Evolutionary conservation across 2,888 invertebrate species (phyloP).

Genomic region (Lycophotia porphyrea): DNA sequence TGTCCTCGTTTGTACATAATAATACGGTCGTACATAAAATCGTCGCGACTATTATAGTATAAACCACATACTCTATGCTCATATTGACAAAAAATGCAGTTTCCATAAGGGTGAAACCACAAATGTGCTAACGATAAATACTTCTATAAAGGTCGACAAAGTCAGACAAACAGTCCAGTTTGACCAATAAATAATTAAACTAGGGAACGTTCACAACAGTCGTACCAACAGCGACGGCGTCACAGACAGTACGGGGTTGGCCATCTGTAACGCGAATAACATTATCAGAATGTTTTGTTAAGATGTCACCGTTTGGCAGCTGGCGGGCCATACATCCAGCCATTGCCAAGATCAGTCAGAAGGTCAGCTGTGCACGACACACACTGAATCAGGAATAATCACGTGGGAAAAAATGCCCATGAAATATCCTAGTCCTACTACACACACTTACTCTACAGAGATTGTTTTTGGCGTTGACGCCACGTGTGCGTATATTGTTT

Average conservation of each 20-base stretch:
- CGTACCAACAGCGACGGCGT: not conserved
- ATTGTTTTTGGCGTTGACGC: not conserved
- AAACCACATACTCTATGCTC: not conserved
- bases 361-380: not conserved
- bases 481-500: not conserved
- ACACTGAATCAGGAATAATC: not conserved
- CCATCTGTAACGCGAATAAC: constrained; percentile 59
- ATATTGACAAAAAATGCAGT: not conserved
- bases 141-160: not conserved
- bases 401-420: not conserved
- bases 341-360: constrained; percentile 1
- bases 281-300: constrained; percentile 70
- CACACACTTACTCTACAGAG: not conserved
- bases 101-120: not conserved
- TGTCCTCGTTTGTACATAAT: too few species aligned
- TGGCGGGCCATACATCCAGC: constrained; percentile 8
- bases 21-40: too few species aligned
- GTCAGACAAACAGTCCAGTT: not conserved
- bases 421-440: not conserved
- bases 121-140: not conserved
- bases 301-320: constrained; percentile 69
- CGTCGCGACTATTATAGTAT: not conserved
- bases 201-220: not conserved
- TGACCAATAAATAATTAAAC: not conserved
- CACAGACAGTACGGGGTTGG: not conserved